A percentile compares a stretch with the other conserved stretches of the same genome.
These are phyloP conservation scores for Epinephelus awoara DNA, from an alignment of 2,797 vertebrate genomes.

Conservation along the genomic window DNA sequence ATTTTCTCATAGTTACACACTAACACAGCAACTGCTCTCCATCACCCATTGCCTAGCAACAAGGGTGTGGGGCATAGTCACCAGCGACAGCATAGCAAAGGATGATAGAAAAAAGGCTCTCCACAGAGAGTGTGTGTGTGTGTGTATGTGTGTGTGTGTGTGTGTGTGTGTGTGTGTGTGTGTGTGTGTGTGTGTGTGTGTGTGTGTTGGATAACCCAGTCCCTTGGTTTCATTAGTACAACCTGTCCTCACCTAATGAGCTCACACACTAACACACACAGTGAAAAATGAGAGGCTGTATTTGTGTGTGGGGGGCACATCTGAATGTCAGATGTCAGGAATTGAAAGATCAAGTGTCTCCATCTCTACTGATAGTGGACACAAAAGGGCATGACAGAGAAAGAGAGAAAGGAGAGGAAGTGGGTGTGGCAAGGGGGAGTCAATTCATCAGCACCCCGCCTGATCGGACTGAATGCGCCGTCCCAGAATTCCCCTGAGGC, in stretches of 20 bases:
- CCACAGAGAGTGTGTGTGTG: slow-evolving; percentile 3
- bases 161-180: neutral
- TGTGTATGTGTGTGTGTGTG: neutral
- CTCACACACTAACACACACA: slow-evolving; percentile 21
- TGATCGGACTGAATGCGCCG: slow-evolving; percentile 44
- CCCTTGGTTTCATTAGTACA: slow-evolving; percentile 71
- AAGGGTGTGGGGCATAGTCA: slow-evolving; percentile 64
- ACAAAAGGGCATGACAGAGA: slow-evolving; percentile 36
- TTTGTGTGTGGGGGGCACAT: neutral
- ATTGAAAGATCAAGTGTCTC: slow-evolving; percentile 26
- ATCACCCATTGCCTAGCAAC: slow-evolving; percentile 77
- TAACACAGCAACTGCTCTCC: slow-evolving; percentile 32
- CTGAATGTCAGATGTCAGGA: slow-evolving; percentile 16
- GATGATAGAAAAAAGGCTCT: slow-evolving; percentile 32
- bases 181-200: neutral
- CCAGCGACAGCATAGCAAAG: slow-evolving; percentile 17
- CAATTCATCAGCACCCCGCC: slow-evolving; percentile 25
- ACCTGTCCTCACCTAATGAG: slow-evolving; percentile 53
- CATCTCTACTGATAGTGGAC: slow-evolving; percentile 36
- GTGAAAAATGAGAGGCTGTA: neutral
- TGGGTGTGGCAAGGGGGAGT: neutral
- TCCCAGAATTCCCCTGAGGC: slow-evolving; percentile 53
- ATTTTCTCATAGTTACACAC: slow-evolving; percentile 10
- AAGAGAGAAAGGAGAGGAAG: neutral
- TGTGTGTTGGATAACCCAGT: slow-evolving; percentile 32